Evolutionary conservation across 2,797 vertebrate genomes (phyloP).

Genomic region (Onychomys leucogaster): DNA sequence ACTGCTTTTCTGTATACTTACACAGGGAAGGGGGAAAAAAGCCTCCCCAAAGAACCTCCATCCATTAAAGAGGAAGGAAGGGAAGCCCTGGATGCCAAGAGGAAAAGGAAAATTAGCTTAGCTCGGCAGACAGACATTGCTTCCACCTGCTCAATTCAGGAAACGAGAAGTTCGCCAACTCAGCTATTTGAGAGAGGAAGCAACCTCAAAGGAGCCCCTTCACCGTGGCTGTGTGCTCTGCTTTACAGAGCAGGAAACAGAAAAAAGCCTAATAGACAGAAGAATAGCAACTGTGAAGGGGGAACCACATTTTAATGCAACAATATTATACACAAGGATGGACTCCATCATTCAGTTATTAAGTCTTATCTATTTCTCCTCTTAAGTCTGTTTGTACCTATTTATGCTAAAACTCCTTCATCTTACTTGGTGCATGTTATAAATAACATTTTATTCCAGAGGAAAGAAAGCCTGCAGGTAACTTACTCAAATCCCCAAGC

Average conservation of each 20-base stretch:
- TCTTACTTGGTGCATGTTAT: constrained; percentile 55
- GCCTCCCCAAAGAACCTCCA: constrained; percentile 63
- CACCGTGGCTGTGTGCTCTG: neutral
- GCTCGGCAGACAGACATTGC: constrained; percentile 56
- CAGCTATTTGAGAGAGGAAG: constrained; percentile 52
- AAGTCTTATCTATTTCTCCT: neutral
- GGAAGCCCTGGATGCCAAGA: neutral
- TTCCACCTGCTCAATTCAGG: constrained; percentile 64
- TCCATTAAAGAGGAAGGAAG: constrained; percentile 71
- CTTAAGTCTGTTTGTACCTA: constrained; percentile 1
- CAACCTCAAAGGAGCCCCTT: neutral
- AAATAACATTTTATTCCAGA: constrained; percentile 63
- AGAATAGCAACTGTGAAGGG: neutral
- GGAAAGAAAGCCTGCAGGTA: constrained; percentile 61
- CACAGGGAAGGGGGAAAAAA: neutral
- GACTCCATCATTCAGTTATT: constrained; percentile 28
- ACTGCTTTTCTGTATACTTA: constrained; percentile 45
- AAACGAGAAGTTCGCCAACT: constrained; percentile 1
- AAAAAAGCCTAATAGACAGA: neutral
- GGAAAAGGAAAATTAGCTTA: constrained; percentile 75
- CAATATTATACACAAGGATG: constrained; percentile 44
- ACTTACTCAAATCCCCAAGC: constrained; percentile 69
- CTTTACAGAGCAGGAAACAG: neutral
- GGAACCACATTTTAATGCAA: neutral
- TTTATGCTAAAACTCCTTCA: constrained; percentile 57